Percentiles rank a stretch among this genome's conserved stretches.
Conservation (phyloP, 2,888 invertebrate genomes). For the Drosophila melanosoma region DNA sequence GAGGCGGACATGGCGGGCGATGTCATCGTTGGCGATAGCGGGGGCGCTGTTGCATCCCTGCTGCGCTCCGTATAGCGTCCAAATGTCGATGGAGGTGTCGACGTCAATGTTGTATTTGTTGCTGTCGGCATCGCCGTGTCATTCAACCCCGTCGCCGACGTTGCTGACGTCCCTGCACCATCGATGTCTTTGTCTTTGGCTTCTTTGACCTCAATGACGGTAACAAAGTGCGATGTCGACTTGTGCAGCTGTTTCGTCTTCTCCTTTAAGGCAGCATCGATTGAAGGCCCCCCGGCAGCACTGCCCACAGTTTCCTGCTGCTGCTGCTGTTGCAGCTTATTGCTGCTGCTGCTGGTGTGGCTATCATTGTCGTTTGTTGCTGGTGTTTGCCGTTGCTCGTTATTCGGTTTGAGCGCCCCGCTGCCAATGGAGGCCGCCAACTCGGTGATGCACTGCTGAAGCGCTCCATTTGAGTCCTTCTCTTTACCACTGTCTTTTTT, state of each 20-base stretch:
- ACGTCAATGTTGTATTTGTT: conserved; percentile 39
- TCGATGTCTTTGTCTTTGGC: conserved; percentile 85
- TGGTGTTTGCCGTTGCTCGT: conserved; percentile 40
- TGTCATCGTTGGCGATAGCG: conserved; percentile 82
- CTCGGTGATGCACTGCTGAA: conserved; percentile 89
- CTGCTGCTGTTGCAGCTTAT: conserved; percentile 24
- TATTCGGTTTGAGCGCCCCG: conserved; percentile 50
- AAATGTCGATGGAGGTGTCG: conserved; percentile 76
- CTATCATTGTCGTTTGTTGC: conserved; percentile 23
- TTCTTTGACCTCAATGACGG: conserved; percentile 95
- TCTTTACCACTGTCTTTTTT: conserved; percentile 84
- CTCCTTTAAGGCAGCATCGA: conserved; percentile 34
- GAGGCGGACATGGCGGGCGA: conserved; percentile 86
- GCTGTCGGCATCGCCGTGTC: conserved; percentile 14
- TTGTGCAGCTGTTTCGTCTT: conserved; percentile 62
- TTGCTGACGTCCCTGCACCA: conserved; percentile 36
- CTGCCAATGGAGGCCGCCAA: conserved; percentile 86
- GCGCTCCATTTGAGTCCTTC: conserved; percentile 84
- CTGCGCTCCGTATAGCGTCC: conserved; percentile 81
- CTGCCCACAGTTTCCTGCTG: neutral
- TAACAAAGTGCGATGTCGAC: conserved; percentile 89
- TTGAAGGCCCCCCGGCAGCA: conserved; percentile 4
- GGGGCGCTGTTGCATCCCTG: conserved; percentile 83
- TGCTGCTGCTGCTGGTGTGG: conserved; percentile 31
- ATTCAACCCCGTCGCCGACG: conserved; percentile 1